These are phyloP conservation scores for Charaxes varanes DNA, from an alignment of 1,140 invertebrate species.

Conservation along the genomic window DNA sequence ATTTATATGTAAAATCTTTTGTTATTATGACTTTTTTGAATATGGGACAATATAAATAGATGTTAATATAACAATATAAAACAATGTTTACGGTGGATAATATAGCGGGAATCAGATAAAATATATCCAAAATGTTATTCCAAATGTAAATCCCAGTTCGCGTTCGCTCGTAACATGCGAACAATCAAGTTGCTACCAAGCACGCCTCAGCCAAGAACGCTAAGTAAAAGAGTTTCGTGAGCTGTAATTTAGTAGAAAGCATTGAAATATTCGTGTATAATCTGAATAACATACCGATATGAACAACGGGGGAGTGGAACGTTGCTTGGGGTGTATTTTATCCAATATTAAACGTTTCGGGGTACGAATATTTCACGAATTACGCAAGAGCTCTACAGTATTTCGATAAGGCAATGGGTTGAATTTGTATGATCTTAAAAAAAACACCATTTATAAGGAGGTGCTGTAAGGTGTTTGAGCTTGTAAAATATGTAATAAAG, in stretches of 20 bases:
- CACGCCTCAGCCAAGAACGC: constrained; percentile 27
- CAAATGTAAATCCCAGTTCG: constrained; percentile 7
- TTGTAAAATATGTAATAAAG: too few relatives aligned
- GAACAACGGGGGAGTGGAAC: constrained; percentile 67
- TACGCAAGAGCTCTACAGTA: constrained; percentile 55
- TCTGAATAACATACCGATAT: constrained; percentile 74
- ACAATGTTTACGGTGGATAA: too few relatives aligned
- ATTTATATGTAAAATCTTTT: too few relatives aligned
- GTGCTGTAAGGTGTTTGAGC: too few relatives aligned
- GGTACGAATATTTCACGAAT: constrained; percentile 67
- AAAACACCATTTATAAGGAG: too few relatives aligned
- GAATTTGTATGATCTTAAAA: too few relatives aligned
- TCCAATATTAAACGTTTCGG: constrained; percentile 71
- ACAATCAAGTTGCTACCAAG: constrained; percentile 18
- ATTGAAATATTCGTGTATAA: constrained; percentile 74
- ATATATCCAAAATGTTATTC: background rate
- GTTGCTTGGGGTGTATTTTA: constrained; percentile 67
- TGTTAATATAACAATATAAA: too few relatives aligned
- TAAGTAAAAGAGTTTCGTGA: constrained; percentile 57
- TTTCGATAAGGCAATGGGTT: constrained; percentile 43
- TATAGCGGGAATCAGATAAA: too few relatives aligned
- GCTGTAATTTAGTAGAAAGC: constrained; percentile 73
- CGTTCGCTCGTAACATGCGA: constrained; percentile 35
- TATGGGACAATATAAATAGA: too few relatives aligned
- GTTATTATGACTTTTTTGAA: too few relatives aligned